These are phyloP conservation scores for Nipponacmea schrenckii DNA, from an alignment of 2,888 invertebrate species.

Conservation along the genomic window DNA sequence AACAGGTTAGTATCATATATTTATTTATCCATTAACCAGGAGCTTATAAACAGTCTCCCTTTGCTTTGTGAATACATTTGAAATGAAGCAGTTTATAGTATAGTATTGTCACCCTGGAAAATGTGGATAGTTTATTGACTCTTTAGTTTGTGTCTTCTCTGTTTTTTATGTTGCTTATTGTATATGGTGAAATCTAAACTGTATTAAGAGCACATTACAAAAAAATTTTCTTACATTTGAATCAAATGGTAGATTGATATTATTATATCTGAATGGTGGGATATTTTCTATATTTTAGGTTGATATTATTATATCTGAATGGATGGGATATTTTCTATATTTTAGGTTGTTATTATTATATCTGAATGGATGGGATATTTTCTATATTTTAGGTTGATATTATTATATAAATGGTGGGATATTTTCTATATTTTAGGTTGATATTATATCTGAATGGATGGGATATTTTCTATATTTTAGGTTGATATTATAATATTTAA, in stretches of 20 bases:
- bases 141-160: no score
- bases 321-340: background rate
- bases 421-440: no score
- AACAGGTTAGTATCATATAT: slow-evolving; percentile 69
- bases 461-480: slow-evolving; percentile 28
- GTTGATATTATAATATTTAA: slow-evolving; percentile 92
- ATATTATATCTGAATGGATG: background rate
- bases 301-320: background rate
- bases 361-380: slow-evolving; percentile 99
- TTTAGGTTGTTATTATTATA: slow-evolving; percentile 82
- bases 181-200: no score
- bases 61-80: no score
- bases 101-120: no score
- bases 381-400: slow-evolving; percentile 94
- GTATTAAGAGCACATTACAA: no score
- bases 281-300: no score
- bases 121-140: no score
- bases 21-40: no score
- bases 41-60: no score
- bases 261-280: slow-evolving; percentile 62
- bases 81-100: no score
- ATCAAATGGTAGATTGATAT: slow-evolving; percentile 96
- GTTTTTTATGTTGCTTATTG: no score
- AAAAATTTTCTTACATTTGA: slow-evolving; percentile 92
- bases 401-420: slow-evolving; percentile 72